Percentiles rank a stretch among this genome's conserved stretches.
Evolutionary conservation across 2,888 invertebrate species (phyloP).

Genomic region (Meganola albula): DNA sequence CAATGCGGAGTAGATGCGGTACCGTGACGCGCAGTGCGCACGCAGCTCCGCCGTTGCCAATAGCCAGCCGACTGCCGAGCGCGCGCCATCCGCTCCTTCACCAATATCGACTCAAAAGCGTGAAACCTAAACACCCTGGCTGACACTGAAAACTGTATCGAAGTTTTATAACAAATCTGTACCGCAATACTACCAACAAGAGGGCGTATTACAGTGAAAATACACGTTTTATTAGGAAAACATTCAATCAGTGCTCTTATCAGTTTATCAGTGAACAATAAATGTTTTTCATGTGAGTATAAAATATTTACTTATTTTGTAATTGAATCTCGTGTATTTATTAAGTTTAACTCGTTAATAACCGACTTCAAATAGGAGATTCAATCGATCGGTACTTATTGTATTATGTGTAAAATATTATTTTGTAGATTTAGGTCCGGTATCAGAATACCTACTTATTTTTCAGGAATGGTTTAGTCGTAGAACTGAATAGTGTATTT

Average conservation of each 20-base stretch:
- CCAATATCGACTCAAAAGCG: constrained; percentile 52
- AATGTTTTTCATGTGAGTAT: constrained; percentile 31
- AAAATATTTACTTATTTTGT: constrained; percentile 6
- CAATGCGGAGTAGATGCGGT: constrained; percentile 33
- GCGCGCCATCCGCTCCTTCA: constrained; percentile 46
- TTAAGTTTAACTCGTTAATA: too few species aligned
- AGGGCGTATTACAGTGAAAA: too few species aligned
- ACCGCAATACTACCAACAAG: too few species aligned
- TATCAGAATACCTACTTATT: too few species aligned
- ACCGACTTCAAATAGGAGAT: too few species aligned
- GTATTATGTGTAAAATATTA: too few species aligned
- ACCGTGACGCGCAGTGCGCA: constrained; percentile 42
- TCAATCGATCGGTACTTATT: too few species aligned
- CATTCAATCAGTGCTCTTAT: constrained; percentile 19
- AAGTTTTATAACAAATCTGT: too few species aligned
- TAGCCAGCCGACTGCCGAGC: constrained; percentile 48
- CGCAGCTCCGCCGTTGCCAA: constrained; percentile 49
- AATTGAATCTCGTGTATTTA: background rate
- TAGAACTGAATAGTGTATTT: too few species aligned
- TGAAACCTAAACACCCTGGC: constrained; percentile 36
- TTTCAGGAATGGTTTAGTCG: too few species aligned
- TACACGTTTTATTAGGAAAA: too few species aligned
- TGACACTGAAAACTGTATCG: constrained; percentile 27
- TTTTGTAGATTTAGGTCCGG: too few species aligned
- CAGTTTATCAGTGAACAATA: constrained; percentile 23